These are phyloP conservation scores for Microplitis manilae DNA, from an alignment of 2,888 invertebrate genomes.

Conservation along the genomic window DNA sequence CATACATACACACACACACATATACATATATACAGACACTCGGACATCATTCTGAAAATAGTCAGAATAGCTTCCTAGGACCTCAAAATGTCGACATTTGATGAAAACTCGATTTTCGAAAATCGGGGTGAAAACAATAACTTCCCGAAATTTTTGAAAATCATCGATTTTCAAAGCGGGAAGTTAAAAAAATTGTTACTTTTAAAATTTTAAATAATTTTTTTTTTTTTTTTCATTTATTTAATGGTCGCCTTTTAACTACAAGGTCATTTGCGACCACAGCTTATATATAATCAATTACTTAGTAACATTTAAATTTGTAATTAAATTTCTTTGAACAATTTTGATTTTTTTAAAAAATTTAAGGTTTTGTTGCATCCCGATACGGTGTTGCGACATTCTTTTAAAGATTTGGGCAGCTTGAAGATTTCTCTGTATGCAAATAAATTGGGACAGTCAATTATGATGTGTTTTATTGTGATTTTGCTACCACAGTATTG, in stretches of 20 bases:
- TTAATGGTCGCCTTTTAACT: not conserved
- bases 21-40: too few species aligned
- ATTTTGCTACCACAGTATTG: not conserved
- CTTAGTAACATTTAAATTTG: not conserved
- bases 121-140: too few species aligned
- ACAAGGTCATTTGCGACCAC: not conserved
- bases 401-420: not conserved
- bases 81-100: too few species aligned
- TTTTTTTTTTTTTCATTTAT: not conserved
- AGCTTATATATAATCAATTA: not conserved
- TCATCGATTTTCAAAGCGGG: too few species aligned
- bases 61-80: too few species aligned
- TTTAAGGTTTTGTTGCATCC: not conserved
- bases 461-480: slow-evolving; percentile 14
- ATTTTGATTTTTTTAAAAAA: slow-evolving; percentile 1
- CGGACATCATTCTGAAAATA: too few species aligned
- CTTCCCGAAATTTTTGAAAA: too few species aligned
- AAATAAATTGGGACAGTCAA: not conserved
- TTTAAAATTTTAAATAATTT: too few species aligned
- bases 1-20: too few species aligned
- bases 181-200: too few species aligned
- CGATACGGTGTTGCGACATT: not conserved
- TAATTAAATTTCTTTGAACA: not conserved
- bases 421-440: not conserved
- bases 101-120: too few species aligned